These are phyloP conservation scores for Epinotia nisella DNA, from an alignment of 2,888 invertebrate species.

Conservation along the genomic window DNA sequence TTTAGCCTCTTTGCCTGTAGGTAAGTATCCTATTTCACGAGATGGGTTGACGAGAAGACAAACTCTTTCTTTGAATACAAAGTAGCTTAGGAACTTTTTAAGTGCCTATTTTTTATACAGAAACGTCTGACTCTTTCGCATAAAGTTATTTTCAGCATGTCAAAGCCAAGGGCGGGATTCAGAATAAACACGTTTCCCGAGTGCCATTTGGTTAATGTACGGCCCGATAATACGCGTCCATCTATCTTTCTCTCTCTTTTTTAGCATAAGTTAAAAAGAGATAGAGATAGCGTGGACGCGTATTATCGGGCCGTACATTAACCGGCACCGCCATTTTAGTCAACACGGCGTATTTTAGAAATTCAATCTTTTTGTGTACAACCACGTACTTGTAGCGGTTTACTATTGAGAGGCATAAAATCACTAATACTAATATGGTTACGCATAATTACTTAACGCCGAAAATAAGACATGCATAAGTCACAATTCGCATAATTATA, in stretches of 20 bases:
- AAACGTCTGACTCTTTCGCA: conserved; percentile 11
- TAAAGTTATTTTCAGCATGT: conserved; percentile 20
- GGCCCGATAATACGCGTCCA: too few species aligned
- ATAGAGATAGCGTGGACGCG: too few species aligned
- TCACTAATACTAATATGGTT: too few species aligned
- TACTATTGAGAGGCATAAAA: too few species aligned
- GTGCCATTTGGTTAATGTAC: too few species aligned
- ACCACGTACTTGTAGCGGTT: not conserved
- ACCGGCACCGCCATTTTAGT: too few species aligned
- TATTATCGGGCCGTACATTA: too few species aligned
- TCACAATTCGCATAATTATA: too few species aligned
- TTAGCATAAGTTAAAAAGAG: too few species aligned
- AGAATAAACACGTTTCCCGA: not conserved
- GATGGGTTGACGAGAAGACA: conserved; percentile 33
- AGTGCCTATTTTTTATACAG: conserved; percentile 22
- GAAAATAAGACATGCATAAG: too few species aligned
- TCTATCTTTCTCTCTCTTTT: too few species aligned
- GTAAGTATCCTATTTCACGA: conserved; percentile 36
- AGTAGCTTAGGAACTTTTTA: conserved; percentile 26
- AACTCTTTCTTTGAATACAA: conserved; percentile 40
- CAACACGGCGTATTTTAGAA: not conserved
- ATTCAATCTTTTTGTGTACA: not conserved
- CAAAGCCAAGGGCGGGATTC: not conserved
- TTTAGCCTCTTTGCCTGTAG: conserved; percentile 18
- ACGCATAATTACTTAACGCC: too few species aligned